Evolutionary conservation across 1,140 invertebrate genomes (phyloP).

Genomic region (Caenorhabditis tropicalis): DNA sequence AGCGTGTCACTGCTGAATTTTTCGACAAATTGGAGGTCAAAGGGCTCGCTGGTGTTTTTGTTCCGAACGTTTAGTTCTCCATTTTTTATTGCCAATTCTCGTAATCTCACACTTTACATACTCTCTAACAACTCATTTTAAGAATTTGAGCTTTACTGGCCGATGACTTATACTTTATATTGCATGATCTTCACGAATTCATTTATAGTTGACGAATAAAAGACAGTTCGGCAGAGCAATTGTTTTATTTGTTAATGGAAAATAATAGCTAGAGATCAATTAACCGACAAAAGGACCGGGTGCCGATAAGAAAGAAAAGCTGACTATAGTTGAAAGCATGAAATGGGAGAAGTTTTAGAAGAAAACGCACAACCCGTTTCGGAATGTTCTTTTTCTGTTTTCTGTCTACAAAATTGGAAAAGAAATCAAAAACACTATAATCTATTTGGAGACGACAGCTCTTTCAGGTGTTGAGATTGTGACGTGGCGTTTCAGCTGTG

Average conservation of each 20-base stretch:
- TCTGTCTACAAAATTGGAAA: neutral
- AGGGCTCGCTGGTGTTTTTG: neutral
- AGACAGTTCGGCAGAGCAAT: neutral
- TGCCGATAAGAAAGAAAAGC: slow-evolving; percentile 23
- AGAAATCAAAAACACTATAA: neutral
- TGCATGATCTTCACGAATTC: no score
- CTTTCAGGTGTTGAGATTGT: slow-evolving; percentile 32
- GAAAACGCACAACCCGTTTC: slow-evolving; percentile 25
- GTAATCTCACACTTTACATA: no score
- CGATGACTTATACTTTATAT: no score
- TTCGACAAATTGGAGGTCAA: neutral
- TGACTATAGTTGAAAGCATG: slow-evolving; percentile 5
- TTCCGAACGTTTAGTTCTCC: neutral
- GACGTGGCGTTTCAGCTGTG: slow-evolving; percentile 50
- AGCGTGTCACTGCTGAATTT: neutral
- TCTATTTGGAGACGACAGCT: slow-evolving; percentile 12
- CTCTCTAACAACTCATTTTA: no score
- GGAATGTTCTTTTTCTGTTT: slow-evolving; percentile 13
- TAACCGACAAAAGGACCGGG: slow-evolving; percentile 32
- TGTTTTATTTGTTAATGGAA: neutral
- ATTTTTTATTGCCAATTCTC: no score
- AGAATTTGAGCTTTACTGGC: no score
- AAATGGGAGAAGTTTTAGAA: neutral
- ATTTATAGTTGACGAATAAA: neutral
- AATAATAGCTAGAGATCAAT: slow-evolving; percentile 31